Evolutionary conservation across 2,113 vertebrate species (phyloP).

Genomic region (Rhinopomastus cyanomelas): DNA sequence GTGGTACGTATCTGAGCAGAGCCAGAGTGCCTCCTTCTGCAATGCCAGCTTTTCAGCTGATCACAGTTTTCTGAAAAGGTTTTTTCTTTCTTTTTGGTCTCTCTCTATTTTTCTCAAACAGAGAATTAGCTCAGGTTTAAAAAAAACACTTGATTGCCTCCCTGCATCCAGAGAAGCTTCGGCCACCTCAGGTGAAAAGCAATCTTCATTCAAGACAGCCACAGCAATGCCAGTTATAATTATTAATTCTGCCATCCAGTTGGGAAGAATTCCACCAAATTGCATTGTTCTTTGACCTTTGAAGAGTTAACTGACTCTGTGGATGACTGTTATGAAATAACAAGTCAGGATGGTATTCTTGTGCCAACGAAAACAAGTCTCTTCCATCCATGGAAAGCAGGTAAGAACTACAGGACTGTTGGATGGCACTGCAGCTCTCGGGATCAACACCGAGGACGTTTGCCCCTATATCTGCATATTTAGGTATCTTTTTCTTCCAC

Average conservation of each 20-base stretch:
- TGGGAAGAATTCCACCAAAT: conserved; percentile 16
- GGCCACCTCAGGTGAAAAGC: not conserved
- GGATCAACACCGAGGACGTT: not conserved
- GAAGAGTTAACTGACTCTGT: conserved; percentile 42
- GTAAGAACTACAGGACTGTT: not conserved
- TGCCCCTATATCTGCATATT: not conserved
- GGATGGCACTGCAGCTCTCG: accelerated
- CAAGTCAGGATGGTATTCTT: not conserved
- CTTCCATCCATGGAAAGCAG: not conserved
- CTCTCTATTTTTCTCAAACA: not conserved
- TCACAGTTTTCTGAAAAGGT: not conserved
- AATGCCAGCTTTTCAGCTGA: not conserved
- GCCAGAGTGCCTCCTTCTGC: not conserved
- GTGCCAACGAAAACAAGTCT: not conserved
- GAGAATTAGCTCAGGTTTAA: not conserved
- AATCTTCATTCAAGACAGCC: conserved; percentile 3
- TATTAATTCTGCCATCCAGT: not conserved
- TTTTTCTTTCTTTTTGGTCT: not conserved
- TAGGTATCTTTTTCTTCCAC: not conserved
- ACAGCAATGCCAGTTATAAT: not conserved
- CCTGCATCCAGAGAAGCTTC: not conserved
- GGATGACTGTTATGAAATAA: conserved; percentile 11
- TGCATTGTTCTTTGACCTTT: conserved; percentile 21
- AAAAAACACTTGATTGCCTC: not conserved
- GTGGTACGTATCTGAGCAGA: not conserved